A percentile compares a stretch with the other conserved stretches of the same genome.
Evolutionary conservation across 2,113 vertebrate species (phyloP).

Genomic region (Pachycephala philippinensis): DNA sequence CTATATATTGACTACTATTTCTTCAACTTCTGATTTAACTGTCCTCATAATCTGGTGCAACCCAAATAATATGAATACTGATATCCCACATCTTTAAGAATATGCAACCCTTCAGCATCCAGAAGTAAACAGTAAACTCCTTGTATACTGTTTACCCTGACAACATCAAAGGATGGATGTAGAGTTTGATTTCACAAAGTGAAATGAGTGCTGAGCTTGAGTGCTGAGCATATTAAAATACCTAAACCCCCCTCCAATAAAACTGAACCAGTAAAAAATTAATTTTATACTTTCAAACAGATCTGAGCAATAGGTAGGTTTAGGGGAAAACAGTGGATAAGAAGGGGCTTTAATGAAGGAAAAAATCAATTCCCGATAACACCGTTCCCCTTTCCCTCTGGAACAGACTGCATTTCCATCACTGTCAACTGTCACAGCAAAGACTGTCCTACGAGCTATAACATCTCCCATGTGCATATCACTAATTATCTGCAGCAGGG

Average conservation of each 20-base stretch:
- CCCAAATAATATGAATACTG: background rate
- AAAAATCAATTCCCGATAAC: background rate
- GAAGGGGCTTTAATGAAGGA: background rate
- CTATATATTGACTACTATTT: background rate
- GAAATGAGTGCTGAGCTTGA: background rate
- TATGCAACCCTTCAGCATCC: background rate
- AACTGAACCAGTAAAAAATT: background rate
- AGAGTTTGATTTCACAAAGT: background rate
- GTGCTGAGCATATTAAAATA: background rate
- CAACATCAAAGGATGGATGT: background rate
- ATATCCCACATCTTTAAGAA: background rate
- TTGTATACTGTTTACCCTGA: background rate
- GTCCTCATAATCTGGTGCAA: background rate
- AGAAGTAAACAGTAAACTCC: background rate
- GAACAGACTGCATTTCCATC: background rate
- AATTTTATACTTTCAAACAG: slow-evolving; percentile 4
- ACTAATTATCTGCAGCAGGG: slow-evolving; percentile 44
- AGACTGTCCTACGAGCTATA: background rate
- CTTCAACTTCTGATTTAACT: background rate
- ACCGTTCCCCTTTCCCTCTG: background rate
- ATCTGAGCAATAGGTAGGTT: background rate
- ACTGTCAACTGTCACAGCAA: slow-evolving; percentile 2
- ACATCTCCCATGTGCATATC: slow-evolving; percentile 16
- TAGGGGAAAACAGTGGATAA: background rate
- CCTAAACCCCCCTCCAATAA: background rate